Evolutionary conservation across 2,888 invertebrate genomes (phyloP).

Genomic region (Xylota segnis): DNA sequence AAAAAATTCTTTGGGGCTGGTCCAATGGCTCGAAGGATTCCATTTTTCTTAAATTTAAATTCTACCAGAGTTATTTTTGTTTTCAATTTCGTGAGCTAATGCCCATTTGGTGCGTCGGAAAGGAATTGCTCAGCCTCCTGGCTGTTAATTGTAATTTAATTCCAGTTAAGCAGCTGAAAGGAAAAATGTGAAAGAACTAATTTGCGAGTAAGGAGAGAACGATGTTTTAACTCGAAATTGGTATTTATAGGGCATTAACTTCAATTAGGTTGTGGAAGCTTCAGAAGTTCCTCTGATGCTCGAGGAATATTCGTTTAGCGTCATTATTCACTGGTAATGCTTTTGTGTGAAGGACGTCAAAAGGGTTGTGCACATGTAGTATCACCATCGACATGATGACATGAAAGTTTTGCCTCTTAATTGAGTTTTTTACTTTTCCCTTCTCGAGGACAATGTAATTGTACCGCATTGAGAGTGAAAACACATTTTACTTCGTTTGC

Average conservation of each 20-base stretch:
- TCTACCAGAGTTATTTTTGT: not conserved
- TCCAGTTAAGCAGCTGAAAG: conserved; percentile 5
- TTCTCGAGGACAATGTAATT: no score
- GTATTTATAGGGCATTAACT: conserved; percentile 18
- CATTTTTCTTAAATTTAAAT: not conserved
- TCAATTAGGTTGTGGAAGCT: conserved; percentile 8
- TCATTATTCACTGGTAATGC: conserved; percentile 4
- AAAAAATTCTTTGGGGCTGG: not conserved
- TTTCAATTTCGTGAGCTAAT: not conserved
- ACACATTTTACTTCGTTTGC: not conserved
- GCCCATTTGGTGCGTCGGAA: conserved; percentile 1
- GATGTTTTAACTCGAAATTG: conserved; percentile 8
- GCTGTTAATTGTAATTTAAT: conserved; percentile 21
- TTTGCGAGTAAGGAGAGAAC: not conserved
- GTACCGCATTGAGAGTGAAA: not conserved
- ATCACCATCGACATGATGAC: not conserved
- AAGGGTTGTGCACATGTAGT: not conserved
- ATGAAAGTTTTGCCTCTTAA: not conserved
- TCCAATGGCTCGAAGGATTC: conserved; percentile 7
- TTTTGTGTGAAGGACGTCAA: not conserved
- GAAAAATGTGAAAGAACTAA: conserved; percentile 5
- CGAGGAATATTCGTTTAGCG: not conserved
- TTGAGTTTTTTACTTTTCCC: not conserved
- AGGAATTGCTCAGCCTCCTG: not conserved
- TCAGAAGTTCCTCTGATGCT: not conserved